phyloP scores from a whole-genome alignment of 2,797 vertebrate genomes.

The Eulemur rubriventer region DNA sequence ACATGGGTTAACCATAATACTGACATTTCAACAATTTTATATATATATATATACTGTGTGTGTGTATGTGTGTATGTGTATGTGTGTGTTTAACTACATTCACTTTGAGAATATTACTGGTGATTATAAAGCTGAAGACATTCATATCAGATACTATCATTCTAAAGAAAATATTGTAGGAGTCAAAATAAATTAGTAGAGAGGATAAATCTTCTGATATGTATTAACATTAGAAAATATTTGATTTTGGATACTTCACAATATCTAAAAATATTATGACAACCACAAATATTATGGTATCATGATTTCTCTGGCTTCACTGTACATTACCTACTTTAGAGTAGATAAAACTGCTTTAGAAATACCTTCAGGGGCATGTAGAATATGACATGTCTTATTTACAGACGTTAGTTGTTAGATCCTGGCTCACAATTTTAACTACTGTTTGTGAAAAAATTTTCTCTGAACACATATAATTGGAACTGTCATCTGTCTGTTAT shows the following conservation, averaged over 20 bases:
- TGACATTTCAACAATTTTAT: neutral
- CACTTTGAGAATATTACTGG: neutral
- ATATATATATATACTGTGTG: neutral
- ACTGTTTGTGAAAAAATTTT: neutral
- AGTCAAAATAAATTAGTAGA: neutral
- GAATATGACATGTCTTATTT: neutral
- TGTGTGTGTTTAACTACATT: neutral
- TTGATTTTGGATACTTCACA: neutral
- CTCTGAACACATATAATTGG: conserved; percentile 14
- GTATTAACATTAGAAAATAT: neutral
- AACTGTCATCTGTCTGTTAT: conserved; percentile 20
- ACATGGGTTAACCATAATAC: neutral
- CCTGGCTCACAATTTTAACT: neutral
- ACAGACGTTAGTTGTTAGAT: neutral
- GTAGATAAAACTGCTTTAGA: conserved; percentile 16
- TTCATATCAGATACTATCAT: neutral
- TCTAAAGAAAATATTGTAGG: neutral
- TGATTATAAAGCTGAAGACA: neutral
- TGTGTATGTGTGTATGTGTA: no score
- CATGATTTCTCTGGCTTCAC: neutral
- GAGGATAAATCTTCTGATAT: neutral
- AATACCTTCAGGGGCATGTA: conserved; percentile 15
- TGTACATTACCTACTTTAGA: neutral
- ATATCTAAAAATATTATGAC: neutral
- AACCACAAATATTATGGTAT: neutral